Evolutionary conservation across 1,140 invertebrate genomes (phyloP), one percentile per base, ranked within the genome.

Genomic region (Drosophila jambulina): DNA sequence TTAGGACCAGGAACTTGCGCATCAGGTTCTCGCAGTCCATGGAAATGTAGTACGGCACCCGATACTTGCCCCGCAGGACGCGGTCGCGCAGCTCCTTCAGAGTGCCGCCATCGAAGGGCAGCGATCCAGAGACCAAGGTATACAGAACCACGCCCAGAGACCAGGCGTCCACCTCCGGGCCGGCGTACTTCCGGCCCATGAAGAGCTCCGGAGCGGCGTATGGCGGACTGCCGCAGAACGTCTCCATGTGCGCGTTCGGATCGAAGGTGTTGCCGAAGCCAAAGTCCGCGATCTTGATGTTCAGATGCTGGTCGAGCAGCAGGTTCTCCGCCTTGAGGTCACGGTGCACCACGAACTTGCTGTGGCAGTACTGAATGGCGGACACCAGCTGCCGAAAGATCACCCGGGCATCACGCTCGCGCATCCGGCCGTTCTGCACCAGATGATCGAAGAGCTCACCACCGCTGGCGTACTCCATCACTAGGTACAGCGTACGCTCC

Each of bases 261-360:
- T 98, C 98, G 94, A 99, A 99, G 94, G 99, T 98, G 94, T 99
- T 99, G 92, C 98, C 99, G 94, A 99, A 99, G 53, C 99, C 99
- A 94, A 99, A 99, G 94, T 99, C 99, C 10, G 99, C 99, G 91
- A 99, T 99, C 95, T 99, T 99, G 82, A 99, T 99, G 93, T 99
- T 99, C 98, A 99, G 99, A 94, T 99, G 98, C 93, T 97, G 97
- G 94, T 99, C 99, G 90, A 99, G 94, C 78, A 99, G 94, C 86
- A 99, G 95, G 94, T 99, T 99, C 95, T 99, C 99, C 81, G 99
- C 99, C 96, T 99, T 96, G 78, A 96, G 95, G 93, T 95, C 95
- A 93, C 99, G 97, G 94, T 99, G 99, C 92, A 99, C 99, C 90
- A 99, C 99, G 93, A 98, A 97, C 94, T 99, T 99, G 94, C 99